phyloP scores from a whole-genome alignment of 2,797 vertebrate genomes.

The Tadarida brasiliensis region DNA sequence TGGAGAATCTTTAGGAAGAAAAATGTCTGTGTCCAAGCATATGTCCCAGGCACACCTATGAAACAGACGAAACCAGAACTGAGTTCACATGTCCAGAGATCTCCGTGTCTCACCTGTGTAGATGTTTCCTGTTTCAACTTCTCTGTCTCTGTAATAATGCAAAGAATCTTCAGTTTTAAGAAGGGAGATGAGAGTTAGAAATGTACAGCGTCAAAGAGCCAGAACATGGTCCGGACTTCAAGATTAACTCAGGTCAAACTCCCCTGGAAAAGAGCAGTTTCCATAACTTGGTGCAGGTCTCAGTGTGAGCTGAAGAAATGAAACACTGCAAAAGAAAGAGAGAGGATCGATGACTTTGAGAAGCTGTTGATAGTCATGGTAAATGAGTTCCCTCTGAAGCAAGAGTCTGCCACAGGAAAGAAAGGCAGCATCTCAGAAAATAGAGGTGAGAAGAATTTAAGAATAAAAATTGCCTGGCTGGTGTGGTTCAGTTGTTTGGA shows the following conservation, averaged over 20 bases:
- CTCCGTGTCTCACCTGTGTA: neutral
- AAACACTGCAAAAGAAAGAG: neutral
- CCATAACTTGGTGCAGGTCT: constrained; percentile 49
- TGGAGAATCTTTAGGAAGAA: constrained; percentile 15
- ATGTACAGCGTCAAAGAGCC: neutral
- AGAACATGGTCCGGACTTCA: constrained; percentile 6
- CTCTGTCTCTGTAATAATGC: neutral
- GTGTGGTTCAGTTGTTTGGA: neutral
- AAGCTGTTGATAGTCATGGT: neutral
- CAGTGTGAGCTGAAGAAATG: constrained; percentile 46
- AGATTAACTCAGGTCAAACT: constrained; percentile 46
- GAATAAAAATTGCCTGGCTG: constrained; percentile 7
- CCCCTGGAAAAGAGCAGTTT: constrained; percentile 47
- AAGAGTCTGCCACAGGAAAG: constrained; percentile 63
- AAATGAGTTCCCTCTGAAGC: constrained; percentile 49
- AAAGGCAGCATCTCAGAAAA: constrained; percentile 56
- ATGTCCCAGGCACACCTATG: neutral
- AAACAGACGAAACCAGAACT: constrained; percentile 17
- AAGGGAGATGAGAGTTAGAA: neutral
- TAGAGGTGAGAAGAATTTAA: constrained; percentile 39
- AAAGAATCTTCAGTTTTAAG: neutral
- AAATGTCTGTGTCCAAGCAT: neutral
- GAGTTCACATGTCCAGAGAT: neutral
- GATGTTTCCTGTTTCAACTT: neutral
- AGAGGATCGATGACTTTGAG: constrained; percentile 65